These are phyloP conservation scores for Prionchulus punctatus DNA, from an alignment of 2,888 invertebrate species.

Conservation along the genomic window DNA sequence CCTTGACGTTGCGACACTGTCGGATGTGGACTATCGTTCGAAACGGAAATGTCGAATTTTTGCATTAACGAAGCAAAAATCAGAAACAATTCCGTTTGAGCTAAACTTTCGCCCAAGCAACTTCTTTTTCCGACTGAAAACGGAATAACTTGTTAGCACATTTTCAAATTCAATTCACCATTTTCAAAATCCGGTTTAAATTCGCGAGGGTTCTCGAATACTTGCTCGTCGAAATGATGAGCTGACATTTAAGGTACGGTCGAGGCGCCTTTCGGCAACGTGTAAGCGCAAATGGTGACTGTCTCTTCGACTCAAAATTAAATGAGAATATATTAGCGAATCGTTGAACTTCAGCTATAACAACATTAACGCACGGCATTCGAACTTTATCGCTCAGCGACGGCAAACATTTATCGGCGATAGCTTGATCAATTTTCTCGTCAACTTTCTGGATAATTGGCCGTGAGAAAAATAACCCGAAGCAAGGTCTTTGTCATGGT, in stretches of 20 bases:
- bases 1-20: background rate
- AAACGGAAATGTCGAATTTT: conserved; percentile 17
- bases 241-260: no score
- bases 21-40: background rate
- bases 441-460: no score
- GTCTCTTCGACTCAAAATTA: conserved; percentile 20
- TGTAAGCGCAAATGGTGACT: no score
- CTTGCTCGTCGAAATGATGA: conserved; percentile 9
- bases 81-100: no score
- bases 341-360: conserved; percentile 27
- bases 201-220: conserved; percentile 22
- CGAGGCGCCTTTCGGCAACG: no score
- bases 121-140: conserved; percentile 20
- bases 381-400: conserved; percentile 10
- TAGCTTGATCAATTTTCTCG: no score
- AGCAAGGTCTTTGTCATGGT: no score
- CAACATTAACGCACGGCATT: conserved; percentile 14
- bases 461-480: no score
- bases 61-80: conserved; percentile 24
- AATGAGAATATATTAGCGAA: conserved; percentile 31
- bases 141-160: conserved; percentile 12
- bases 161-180: conserved; percentile 13
- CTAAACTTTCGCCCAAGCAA: conserved; percentile 27
- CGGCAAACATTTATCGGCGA: background rate
- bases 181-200: conserved; percentile 28